Evolutionary conservation across 2,797 vertebrate species (phyloP).

Genomic region (Ispidina picta): DNA sequence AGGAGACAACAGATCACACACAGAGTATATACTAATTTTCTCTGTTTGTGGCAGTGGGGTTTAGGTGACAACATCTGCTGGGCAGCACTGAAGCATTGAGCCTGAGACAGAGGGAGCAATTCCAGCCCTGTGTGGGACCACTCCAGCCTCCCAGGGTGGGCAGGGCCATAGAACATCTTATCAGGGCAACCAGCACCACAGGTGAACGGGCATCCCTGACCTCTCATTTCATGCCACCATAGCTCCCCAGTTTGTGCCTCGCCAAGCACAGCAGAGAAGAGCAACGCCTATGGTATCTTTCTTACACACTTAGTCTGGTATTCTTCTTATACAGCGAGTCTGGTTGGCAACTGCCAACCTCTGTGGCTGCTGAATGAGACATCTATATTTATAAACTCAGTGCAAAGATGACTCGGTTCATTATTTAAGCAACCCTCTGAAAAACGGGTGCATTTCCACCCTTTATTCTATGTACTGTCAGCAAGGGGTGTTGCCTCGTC

Average conservation of each 20-base stretch:
- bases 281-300: not conserved
- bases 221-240: not conserved
- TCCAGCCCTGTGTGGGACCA: not conserved
- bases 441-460: not conserved
- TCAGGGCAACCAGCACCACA: not conserved
- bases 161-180: not conserved
- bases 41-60: not conserved
- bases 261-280: not conserved
- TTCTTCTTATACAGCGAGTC: not conserved
- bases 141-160: not conserved
- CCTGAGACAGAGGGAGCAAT: not conserved
- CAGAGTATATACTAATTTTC: not conserved
- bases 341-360: not conserved
- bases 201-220: not conserved
- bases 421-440: constrained; percentile 53
- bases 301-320: not conserved
- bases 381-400: constrained; percentile 14
- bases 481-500: not conserved
- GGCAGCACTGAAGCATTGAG: not conserved
- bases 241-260: constrained; percentile 3
- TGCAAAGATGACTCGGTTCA: constrained; percentile 11
- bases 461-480: not conserved
- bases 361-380: not conserved
- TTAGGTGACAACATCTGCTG: not conserved
- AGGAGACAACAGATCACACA: not conserved